These are phyloP conservation scores for Merluccius polli DNA, from an alignment of 2,797 vertebrate species.

Conservation along the genomic window DNA sequence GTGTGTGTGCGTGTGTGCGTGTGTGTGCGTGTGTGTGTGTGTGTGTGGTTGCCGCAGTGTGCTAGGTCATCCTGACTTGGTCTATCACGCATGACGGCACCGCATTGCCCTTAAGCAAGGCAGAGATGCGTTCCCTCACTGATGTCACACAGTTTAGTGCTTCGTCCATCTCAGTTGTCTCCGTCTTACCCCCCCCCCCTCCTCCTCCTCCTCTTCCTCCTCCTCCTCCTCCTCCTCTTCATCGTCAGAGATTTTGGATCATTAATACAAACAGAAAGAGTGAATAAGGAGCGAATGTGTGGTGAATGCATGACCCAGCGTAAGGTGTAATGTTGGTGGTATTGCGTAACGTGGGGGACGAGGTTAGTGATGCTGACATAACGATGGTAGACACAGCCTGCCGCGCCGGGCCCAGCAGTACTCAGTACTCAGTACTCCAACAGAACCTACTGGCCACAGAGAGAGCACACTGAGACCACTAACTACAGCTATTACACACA, in stretches of 20 bases:
- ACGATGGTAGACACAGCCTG: constrained; percentile 59
- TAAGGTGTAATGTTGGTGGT: constrained; percentile 19
- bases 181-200: too few species aligned
- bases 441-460: background rate
- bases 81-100: constrained; percentile 38
- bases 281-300: too few species aligned
- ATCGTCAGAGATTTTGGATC: too few species aligned
- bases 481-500: background rate
- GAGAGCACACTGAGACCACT: background rate
- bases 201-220: too few species aligned
- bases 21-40: too few species aligned
- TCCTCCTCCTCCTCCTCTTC: too few species aligned
- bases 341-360: constrained; percentile 56
- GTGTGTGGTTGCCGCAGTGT: too few species aligned
- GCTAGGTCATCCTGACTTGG: constrained; percentile 21
- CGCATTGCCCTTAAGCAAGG: constrained; percentile 28
- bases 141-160: background rate
- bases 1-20: too few species aligned
- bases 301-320: too few species aligned
- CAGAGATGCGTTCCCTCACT: background rate
- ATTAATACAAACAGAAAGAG: too few species aligned
- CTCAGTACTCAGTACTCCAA: background rate
- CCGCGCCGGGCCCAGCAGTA: constrained; percentile 34
- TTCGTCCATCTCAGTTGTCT: too few species aligned
- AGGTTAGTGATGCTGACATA: constrained; percentile 58